These are phyloP conservation scores for Ursus arctos DNA, from an alignment of 2,113 vertebrate species.

Conservation along the genomic window DNA sequence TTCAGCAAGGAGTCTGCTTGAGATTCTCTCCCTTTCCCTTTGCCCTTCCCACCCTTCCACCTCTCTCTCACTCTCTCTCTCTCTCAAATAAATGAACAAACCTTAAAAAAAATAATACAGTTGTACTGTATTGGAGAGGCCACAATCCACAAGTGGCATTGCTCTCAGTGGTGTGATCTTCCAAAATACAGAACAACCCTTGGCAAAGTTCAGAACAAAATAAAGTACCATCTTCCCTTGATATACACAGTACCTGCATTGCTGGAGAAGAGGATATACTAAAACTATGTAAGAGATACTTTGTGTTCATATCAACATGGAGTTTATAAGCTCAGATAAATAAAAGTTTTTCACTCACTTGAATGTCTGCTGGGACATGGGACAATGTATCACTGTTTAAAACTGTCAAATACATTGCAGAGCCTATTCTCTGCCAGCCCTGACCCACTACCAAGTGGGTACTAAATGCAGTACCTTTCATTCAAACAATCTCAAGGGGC, in stretches of 20 bases:
- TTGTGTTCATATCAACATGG: neutral
- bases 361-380: neutral
- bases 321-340: neutral
- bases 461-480: neutral
- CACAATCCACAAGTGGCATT: neutral
- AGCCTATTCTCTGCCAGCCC: neutral
- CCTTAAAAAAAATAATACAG: neutral
- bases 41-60: neutral
- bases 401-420: neutral
- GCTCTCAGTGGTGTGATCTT: neutral
- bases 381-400: neutral
- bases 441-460: neutral
- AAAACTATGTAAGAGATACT: neutral
- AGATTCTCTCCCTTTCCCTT: neutral
- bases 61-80: neutral
- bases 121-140: neutral
- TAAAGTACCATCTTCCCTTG: neutral
- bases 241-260: neutral
- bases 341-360: neutral
- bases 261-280: neutral
- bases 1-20: no score
- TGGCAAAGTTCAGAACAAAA: neutral
- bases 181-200: neutral
- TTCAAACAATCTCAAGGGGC: neutral
- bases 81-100: neutral